Percentiles rank a stretch among this genome's conserved stretches.
These are phyloP conservation scores for Zaprionus nigranus DNA, from an alignment of 1,140 invertebrate genomes.

Conservation along the genomic window DNA sequence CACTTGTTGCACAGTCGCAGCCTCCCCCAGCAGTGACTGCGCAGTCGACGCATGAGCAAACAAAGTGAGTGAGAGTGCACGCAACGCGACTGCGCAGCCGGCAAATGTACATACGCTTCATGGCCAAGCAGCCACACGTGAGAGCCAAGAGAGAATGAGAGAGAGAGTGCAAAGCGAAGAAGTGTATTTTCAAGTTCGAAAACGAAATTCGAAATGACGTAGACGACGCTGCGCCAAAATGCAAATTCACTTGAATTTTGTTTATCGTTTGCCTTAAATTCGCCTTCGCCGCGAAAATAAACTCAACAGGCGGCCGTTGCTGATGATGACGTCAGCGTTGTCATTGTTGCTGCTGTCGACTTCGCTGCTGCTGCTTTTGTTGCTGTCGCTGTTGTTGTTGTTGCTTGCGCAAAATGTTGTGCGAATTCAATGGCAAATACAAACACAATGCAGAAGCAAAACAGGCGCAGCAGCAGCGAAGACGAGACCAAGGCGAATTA, in stretches of 20 bases:
- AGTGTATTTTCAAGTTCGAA: conserved; percentile 37
- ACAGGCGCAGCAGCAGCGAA: conserved; percentile 21
- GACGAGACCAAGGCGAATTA: conserved; percentile 14
- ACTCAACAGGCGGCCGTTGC: conserved; percentile 27
- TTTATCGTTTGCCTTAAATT: conserved; percentile 29
- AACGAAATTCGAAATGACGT: conserved; percentile 54
- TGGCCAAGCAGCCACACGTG: conserved; percentile 21
- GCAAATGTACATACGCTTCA: conserved; percentile 23
- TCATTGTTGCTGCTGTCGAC: neutral
- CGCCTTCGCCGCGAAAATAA: conserved; percentile 40
- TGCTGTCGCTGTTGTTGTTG: conserved; percentile 3
- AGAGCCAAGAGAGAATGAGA: neutral
- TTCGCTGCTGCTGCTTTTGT: conserved; percentile 6
- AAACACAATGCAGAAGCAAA: conserved; percentile 21
- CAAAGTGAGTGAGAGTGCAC: conserved; percentile 48
- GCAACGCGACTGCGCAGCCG: conserved; percentile 37
- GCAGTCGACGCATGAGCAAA: conserved; percentile 55
- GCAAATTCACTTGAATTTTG: conserved; percentile 45
- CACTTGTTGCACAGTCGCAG: conserved; percentile 65
- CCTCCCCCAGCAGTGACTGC: conserved; percentile 14
- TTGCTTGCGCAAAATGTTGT: conserved; percentile 43
- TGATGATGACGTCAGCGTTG: conserved; percentile 43
- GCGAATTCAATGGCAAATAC: conserved; percentile 72
- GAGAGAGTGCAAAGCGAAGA: conserved; percentile 7
- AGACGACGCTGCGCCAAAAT: conserved; percentile 42